Percentiles rank a stretch among this genome's conserved stretches.
These are phyloP conservation scores for Circaetus gallicus DNA, from an alignment of 2,113 vertebrate genomes.

Conservation along the genomic window DNA sequence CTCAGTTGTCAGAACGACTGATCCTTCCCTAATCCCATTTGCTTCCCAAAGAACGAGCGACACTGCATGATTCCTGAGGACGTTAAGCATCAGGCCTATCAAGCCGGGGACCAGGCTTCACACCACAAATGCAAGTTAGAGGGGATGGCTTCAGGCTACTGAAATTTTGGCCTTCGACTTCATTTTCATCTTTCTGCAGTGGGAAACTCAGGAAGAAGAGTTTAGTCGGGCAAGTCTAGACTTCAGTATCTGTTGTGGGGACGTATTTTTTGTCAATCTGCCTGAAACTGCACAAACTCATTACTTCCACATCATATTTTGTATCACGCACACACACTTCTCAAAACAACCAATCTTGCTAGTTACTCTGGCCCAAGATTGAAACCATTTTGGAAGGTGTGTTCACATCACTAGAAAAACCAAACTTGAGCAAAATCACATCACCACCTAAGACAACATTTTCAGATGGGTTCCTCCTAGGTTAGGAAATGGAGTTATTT, in stretches of 20 bases:
- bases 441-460: not conserved
- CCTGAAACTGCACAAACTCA: not conserved
- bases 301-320: not conserved
- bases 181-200: not conserved
- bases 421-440: not conserved
- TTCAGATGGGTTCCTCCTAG: not conserved
- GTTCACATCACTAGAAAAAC: not conserved
- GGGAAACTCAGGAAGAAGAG: not conserved
- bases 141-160: not conserved
- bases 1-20: not conserved
- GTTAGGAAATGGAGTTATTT: not conserved
- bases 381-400: not conserved
- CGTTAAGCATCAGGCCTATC: not conserved
- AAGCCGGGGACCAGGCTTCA: not conserved
- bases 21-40: conserved; percentile 45
- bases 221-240: not conserved
- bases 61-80: not conserved
- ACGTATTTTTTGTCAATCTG: not conserved
- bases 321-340: not conserved
- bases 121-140: not conserved
- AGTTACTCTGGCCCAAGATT: not conserved
- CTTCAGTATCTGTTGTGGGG: not conserved
- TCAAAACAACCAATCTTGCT: not conserved
- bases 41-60: not conserved
- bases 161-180: not conserved